Base-by-base conservation (phyloP, 2,113 vertebrate genomes). In the Cyprinodon brontotheroides region DNA sequence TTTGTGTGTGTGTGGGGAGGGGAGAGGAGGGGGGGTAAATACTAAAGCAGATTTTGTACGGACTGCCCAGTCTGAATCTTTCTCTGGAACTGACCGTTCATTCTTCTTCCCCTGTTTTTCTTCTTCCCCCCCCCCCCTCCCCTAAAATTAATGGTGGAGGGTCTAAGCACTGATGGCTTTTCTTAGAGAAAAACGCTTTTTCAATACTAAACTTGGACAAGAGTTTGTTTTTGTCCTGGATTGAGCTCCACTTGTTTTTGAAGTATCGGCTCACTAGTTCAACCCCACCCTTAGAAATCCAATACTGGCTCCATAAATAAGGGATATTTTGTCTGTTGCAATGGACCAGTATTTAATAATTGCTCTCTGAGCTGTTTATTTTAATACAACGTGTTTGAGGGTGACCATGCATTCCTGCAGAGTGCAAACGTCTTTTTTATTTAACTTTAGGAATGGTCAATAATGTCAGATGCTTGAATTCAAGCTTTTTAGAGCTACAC, bases 181-280 rank as follows among this genome's bases (percentile, higher is more conserved):
- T 36, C 79, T 84, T 63, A 29, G 75, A 68, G 74, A 86, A 83
- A 87, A 79, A 83, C 85, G 76, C 83, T 86, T n/a, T 90, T 83
- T 14, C 65, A 82, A 89, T 83, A 61, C 65, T 87, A 77, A 82
- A 38, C 75, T 68, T 67, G 77, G 69, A 74, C 78, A 68, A 83
- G 72, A 72, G 76, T 86, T 88, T 86, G 83, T 86, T 91, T 89
- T 90, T 70, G 65, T 87, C 80, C 79, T 74, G 70, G 79, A 81
- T 76, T 80, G 48, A 57, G 45, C 79, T 75, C 48, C 57, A 61
- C 68, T 84, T 84, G 65, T 82, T 86, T 84, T 87, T 83, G 9
- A 87, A 86, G 83, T 77, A 65, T 89, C 77, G n/a, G 39, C 38
- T 87, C 78, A 68, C 71, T 74, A 69, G 69, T 69, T 47, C 29